These are phyloP conservation scores for Tipula unca DNA, from an alignment of 2,888 invertebrate species.

Conservation along the genomic window DNA sequence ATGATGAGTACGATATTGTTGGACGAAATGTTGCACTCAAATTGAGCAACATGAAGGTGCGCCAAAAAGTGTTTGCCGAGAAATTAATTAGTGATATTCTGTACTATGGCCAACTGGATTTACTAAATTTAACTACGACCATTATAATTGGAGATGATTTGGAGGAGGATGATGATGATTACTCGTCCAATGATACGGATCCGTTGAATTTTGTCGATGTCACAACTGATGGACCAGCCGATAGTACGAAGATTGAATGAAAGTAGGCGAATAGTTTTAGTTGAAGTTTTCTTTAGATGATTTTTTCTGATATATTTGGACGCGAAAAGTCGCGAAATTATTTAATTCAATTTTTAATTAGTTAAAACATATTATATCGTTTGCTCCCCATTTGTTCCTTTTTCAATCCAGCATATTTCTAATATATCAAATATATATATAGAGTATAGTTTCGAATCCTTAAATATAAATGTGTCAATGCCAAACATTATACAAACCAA, in stretches of 20 bases:
- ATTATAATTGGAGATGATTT: conserved; percentile 26
- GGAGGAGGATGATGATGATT: conserved; percentile 9
- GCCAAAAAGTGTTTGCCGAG: conserved; percentile 39
- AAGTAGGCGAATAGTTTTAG: not conserved
- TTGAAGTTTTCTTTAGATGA: not conserved
- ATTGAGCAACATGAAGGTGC: conserved; percentile 38
- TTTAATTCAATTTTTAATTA: not conserved
- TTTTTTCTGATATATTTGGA: not conserved
- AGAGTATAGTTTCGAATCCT: not conserved
- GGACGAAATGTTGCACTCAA: conserved; percentile 39
- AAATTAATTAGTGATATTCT: conserved; percentile 39
- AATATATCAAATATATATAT: not conserved
- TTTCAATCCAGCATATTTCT: not conserved
- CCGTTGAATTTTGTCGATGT: conserved; percentile 9
- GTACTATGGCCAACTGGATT: conserved; percentile 39
- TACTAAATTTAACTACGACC: conserved; percentile 37
- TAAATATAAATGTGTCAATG: not conserved
- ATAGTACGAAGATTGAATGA: conserved; percentile 15
- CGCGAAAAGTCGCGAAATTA: not conserved
- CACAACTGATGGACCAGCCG: not conserved
- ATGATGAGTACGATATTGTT: conserved; percentile 37
- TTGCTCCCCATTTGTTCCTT: not conserved
- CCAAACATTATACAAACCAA: not conserved
- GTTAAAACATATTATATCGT: not conserved
- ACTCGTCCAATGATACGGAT: conserved; percentile 8